Percentiles rank a stretch among this genome's conserved stretches.
phyloP scores from a whole-genome alignment of 1,140 invertebrate genomes.

The Trachymyrmex cornetzi region DNA sequence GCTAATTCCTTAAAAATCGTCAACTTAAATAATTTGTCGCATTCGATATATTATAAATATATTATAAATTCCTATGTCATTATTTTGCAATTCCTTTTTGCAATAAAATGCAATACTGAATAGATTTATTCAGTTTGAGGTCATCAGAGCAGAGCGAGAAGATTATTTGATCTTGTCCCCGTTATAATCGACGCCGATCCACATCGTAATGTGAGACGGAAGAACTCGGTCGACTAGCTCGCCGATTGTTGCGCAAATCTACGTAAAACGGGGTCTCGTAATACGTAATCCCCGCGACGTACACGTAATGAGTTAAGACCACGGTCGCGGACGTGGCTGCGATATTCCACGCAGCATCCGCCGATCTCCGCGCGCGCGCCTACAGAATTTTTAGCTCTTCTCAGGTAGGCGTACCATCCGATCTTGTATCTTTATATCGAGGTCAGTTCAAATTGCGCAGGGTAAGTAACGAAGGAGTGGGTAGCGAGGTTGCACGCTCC shows the following conservation, averaged over 20 bases:
- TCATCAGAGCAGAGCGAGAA: background rate
- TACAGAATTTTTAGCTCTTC: background rate
- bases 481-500: background rate
- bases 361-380: background rate
- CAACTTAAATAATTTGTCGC: background rate
- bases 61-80: background rate
- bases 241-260: conserved; percentile 65
- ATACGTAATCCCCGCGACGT: conserved; percentile 27
- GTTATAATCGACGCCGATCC: conserved; percentile 52
- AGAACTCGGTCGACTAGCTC: conserved; percentile 21
- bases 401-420: background rate
- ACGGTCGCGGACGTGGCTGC: background rate
- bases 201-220: conserved; percentile 54
- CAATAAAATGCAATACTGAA: background rate
- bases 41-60: background rate
- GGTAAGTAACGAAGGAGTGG: background rate
- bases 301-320: conserved; percentile 25
- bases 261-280: conserved; percentile 43
- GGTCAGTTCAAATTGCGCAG: conserved; percentile 18
- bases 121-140: background rate
- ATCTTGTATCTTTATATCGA: conserved; percentile 28
- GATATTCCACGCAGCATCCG: conserved; percentile 31
- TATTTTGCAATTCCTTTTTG: background rate
- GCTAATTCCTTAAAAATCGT: background rate
- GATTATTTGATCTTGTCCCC: conserved; percentile 42